phyloP scores from a whole-genome alignment of 2,797 vertebrate genomes.

The Eulemur mongoz region DNA sequence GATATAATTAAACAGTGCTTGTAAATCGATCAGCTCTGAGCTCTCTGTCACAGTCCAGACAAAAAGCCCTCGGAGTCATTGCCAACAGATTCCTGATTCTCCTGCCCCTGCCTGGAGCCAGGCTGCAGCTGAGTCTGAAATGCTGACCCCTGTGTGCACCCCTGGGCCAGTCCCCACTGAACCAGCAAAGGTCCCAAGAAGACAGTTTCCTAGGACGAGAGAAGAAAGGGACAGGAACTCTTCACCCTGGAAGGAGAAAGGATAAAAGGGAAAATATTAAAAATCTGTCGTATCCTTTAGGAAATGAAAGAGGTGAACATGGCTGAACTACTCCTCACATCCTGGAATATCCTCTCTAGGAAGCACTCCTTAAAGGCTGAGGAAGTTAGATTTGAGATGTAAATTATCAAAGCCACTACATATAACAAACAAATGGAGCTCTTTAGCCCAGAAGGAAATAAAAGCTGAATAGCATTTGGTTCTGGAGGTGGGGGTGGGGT shows the following conservation, averaged over 20 bases:
- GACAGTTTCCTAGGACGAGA: background rate
- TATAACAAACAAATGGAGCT: background rate
- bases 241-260: background rate
- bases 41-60: background rate
- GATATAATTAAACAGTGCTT: background rate
- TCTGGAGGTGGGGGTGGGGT: background rate
- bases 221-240: background rate
- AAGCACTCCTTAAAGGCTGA: background rate
- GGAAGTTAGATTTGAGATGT: background rate
- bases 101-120: background rate
- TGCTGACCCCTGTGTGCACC: background rate
- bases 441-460: background rate
- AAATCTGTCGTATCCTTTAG: background rate
- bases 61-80: background rate
- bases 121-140: background rate
- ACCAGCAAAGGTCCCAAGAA: background rate
- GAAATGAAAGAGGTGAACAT: background rate
- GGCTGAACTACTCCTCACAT: background rate
- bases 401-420: constrained; percentile 25
- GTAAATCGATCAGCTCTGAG: background rate
- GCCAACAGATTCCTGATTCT: background rate
- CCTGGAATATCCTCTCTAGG: background rate
- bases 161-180: background rate
- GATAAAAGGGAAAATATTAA: background rate
- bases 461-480: background rate